A percentile compares a stretch with the other conserved stretches of the same genome.
These are phyloP conservation scores for Zingel zingel DNA, from an alignment of 2,113 vertebrate genomes.

Conservation along the genomic window DNA sequence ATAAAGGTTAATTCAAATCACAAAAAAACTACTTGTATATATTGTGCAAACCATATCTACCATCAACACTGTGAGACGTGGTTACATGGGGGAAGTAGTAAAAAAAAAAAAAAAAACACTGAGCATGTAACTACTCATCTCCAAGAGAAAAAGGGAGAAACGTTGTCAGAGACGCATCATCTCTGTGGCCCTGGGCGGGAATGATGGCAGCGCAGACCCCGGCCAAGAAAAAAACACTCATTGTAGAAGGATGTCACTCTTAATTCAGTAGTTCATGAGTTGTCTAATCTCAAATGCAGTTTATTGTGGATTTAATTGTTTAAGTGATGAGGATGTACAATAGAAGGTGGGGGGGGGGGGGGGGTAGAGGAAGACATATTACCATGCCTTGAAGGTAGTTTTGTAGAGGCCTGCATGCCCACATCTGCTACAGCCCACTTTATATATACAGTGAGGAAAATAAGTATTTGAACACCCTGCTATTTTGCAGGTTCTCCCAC, in stretches of 20 bases:
- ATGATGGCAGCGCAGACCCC: conserved; percentile 6
- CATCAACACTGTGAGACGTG: conserved; percentile 1
- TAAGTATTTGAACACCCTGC: no score
- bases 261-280: conserved; percentile 19
- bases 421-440: conserved; percentile 19
- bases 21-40: not conserved
- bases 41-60: not conserved
- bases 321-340: not conserved
- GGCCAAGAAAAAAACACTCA: conserved; percentile 23
- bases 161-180: conserved; percentile 36
- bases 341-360: not conserved
- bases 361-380: not conserved
- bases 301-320: not conserved
- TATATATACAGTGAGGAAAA: not conserved
- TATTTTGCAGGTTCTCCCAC: no score
- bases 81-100: conserved; percentile 1
- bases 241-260: conserved; percentile 23
- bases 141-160: conserved; percentile 11
- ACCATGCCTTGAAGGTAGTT: conserved; percentile 12
- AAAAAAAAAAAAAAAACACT: not conserved
- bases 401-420: not conserved
- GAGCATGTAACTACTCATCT: not conserved
- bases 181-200: conserved; percentile 28
- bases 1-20: not conserved
- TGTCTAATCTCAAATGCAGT: not conserved